Evolutionary conservation across 2,888 invertebrate species (phyloP), one percentile per base, ranked within the genome.

Genomic region (Drosophila silvestris): DNA sequence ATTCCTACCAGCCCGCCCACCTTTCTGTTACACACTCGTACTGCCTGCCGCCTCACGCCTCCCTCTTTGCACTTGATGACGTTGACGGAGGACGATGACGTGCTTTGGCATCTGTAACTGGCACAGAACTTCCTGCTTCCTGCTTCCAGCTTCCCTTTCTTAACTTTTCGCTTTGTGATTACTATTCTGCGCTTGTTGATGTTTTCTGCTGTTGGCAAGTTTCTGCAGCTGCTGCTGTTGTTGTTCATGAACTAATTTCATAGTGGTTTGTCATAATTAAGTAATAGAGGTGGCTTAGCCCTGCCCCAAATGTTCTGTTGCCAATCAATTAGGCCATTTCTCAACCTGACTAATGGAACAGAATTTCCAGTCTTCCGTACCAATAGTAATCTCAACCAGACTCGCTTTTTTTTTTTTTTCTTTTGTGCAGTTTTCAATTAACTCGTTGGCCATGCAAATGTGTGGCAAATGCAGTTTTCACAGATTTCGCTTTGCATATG

Each of bases 101-200:
- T 79, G 74, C 74, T 77, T 68, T 81, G 79, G 81, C 79, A 82
- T 81, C 71, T 78, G 88, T 81, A 90, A 86, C 90, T 90, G 89
- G 89, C 83, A 78, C 90, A 90, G 63, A 74, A 77, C 85, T 90
- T 86, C 85, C 90, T 85, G 85, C 71, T 70, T 82, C 47, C 71
- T 47, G 59, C 54, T 41, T 22, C 54, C 28, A 54, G 52, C 53
- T 32, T 39, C 47, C 33, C 6, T 14, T 35, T 16, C 35, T 32
- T 14, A 59, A 62, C 33, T 57, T 57, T 70, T 68, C 39, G 65
- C 58, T 62, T 74, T 74, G 44, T 77, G 54, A 44, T 77, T 64
- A 56, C 63, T 51, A 71, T 71, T 70, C 39, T 56, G 32, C 47
- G n/a, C 39, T 28, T 63, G 47, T 54, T 59, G 54, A 33, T 66